Percentiles rank a stretch among this genome's conserved stretches.
phyloP scores from a whole-genome alignment of 2,888 invertebrate genomes.

The Adineta ricciae region DNA sequence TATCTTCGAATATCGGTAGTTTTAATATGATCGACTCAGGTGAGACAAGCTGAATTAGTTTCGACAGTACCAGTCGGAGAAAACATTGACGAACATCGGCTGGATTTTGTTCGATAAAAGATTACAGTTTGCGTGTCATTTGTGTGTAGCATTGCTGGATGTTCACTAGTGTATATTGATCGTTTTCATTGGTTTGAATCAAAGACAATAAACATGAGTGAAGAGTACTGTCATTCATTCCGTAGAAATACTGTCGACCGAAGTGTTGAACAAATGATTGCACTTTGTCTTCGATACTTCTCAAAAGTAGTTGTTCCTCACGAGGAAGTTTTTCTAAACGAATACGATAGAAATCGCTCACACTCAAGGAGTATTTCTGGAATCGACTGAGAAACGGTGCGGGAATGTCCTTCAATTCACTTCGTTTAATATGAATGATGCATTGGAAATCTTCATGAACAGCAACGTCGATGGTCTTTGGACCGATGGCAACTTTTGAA shows the following conservation, averaged over 20 bases:
- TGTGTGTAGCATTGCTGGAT: neutral
- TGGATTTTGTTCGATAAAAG: slow-evolving; percentile 5
- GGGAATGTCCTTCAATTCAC: neutral
- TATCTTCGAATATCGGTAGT: neutral
- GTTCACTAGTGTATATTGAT: neutral
- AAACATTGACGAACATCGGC: neutral
- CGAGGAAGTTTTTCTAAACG: neutral
- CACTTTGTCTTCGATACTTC: neutral
- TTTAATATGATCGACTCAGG: neutral
- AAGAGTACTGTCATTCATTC: neutral
- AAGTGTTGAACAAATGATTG: slow-evolving; percentile 6
- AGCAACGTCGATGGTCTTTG: neutral
- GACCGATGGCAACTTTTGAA: slow-evolving; percentile 17
- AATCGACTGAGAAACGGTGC: slow-evolving; percentile 8
- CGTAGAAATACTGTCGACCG: slow-evolving; percentile 4
- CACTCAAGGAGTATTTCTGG: slow-evolving; percentile 1
- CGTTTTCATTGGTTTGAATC: neutral
- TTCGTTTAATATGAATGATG: slow-evolving; percentile 8
- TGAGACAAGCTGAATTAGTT: slow-evolving; percentile 4
- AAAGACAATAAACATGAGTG: neutral
- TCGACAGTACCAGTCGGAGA: neutral
- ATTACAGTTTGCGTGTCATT: neutral
- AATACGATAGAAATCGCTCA: neutral
- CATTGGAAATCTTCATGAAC: slow-evolving; percentile 18
- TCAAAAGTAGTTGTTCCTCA: neutral